phyloP scores from a whole-genome alignment of 2,888 invertebrate genomes.

The Athalia circularis region DNA sequence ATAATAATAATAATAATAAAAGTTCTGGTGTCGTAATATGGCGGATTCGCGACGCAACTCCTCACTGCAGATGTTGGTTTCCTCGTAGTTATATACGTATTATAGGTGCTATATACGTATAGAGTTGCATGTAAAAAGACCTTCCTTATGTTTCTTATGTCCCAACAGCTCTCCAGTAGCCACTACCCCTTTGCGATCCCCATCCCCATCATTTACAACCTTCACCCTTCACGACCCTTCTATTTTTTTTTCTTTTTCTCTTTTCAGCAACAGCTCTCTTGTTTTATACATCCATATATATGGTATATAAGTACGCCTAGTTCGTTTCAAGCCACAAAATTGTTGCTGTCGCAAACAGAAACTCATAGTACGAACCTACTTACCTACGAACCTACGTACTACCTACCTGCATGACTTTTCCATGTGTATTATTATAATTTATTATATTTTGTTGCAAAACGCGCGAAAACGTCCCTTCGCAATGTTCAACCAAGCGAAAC shows the following conservation, averaged over 20 bases:
- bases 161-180: conserved; percentile 32
- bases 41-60: conserved; percentile 9
- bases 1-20: no score
- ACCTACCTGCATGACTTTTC: conserved; percentile 8
- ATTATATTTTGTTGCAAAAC: conserved; percentile 7
- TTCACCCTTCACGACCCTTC: no score
- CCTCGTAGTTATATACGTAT: no score
- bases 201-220: conserved; percentile 11
- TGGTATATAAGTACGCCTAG: conserved; percentile 1
- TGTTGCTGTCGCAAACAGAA: conserved; percentile 39
- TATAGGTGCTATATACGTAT: background rate
- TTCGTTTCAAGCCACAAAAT: conserved; percentile 36
- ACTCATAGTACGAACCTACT: no score
- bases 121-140: conserved; percentile 21
- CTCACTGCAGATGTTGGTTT: no score
- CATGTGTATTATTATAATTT: conserved; percentile 10
- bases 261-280: no score
- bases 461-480: background rate
- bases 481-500: conserved; percentile 22
- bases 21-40: conserved; percentile 26
- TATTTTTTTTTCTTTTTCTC: no score
- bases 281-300: no score
- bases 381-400: no score
- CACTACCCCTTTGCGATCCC: conserved; percentile 48
- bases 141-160: conserved; percentile 31